Base-by-base conservation (phyloP, 2,888 invertebrate genomes). In the Drosophila niveifrons region DNA sequence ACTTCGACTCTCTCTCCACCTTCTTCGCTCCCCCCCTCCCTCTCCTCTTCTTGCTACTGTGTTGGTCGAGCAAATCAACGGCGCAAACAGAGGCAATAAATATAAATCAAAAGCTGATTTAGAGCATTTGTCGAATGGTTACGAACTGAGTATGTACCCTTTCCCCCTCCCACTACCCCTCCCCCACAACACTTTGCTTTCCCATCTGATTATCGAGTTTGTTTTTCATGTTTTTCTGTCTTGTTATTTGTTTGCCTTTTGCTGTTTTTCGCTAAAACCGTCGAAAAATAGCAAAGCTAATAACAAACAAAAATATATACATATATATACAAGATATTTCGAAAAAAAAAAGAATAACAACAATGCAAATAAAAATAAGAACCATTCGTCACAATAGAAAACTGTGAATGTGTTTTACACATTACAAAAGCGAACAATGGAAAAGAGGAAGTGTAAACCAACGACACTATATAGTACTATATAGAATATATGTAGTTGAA, bases 191-290 rank as follows among this genome's bases (percentile, higher is more conserved):
- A 29, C 23, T 15, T 2, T 23, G 18, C 18, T 18, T 9, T 17
- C 29, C 36, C 23, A 9, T 15, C 36, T n/a, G 66, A 72, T 72
- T 44, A 53, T 59, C 55, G 65, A 43, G 36, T 58, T 62, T 69
- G 56, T 50, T 65, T 56, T 39, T 44, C 34, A 58, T 59, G 59
- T 59, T 18, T 59, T 29, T 44, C 41, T 44, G 28, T 41, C 28
- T 66, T 46, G 56, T 51, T 34, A 46, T 66, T 65, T 86, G 66
- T 82, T 82, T 83, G 67, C 51, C 57, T 78, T 81, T 82, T 68
- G 85, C 82, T 82, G 88, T 82, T 82, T 70, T 82, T 72, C 72
- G 82, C 72, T 76, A 82, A 84, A 84, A 66, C 6, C 46, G 61
- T 51, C 65, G 62, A 63, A 56, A 68, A 55, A 62, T 69, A 23